Base-by-base conservation (phyloP, 2,888 invertebrate species). In the Uloborus plumipes region DNA sequence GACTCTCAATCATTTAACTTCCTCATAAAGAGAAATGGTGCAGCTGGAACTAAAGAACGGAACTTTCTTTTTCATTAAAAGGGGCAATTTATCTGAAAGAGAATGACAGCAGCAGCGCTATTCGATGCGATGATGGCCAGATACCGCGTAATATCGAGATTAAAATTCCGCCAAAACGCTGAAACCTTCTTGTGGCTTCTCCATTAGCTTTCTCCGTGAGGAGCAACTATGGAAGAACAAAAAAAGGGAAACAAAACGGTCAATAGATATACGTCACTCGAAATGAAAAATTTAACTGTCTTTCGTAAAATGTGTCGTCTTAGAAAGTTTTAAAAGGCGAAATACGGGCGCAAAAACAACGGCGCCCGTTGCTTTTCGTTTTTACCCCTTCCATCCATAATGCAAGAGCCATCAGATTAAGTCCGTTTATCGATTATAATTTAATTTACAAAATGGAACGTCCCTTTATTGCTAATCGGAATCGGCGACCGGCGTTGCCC, bases 371-470 rank as follows among this genome's bases (percentile, higher is more conserved):
- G 20, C n/a, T 14, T 31, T 51, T 16, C 61, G 55, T 55, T 20
- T 20, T 55, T 16, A 9, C 55, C 55, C 64, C 39, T 39, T 39
- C 53, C 66, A 76, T 69, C 69, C 76, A 76, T 76, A 76, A 76
- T 67, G 76, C 76, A 76, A 69, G 69, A 69, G 79, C 66, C 79
- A 72, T 79, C 79, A 65, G 79, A 79, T 79, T 79, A 79, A 73
- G 79, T 73, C 72, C 72, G 72, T 79, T 79, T 79, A 79, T 79
- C 79, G 79, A 79, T 79, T 79, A 79, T 79, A 79, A 79, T 79
- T 79, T 79, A 79, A 79, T 79, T 79, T 79, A 79, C 79, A 79
- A 79, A 79, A 79, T 79, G 79, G 79, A 79, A 72, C 78, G 79
- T 79, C 79, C 79, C 73, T 79, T 79, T 72, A 79, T 79, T 79